A percentile compares a stretch with the other conserved stretches of the same genome.
phyloP scores from a whole-genome alignment of 2,888 invertebrate genomes.

The Drosophila birchii region DNA sequence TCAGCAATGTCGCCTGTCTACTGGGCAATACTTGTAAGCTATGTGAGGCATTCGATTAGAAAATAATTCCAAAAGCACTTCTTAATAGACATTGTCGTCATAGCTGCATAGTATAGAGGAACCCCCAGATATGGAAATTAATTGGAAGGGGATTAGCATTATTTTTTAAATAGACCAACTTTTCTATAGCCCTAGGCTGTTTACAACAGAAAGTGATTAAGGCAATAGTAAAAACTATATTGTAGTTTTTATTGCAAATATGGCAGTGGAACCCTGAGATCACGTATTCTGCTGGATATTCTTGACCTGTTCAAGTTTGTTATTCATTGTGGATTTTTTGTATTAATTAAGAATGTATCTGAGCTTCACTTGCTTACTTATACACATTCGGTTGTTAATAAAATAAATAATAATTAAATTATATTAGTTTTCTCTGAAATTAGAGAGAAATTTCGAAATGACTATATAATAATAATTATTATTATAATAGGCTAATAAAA shows the following conservation, averaged over 20 bases:
- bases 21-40: constrained; percentile 30
- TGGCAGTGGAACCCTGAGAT: neutral
- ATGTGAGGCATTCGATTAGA: constrained; percentile 14
- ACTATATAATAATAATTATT: neutral
- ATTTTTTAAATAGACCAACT: constrained; percentile 12
- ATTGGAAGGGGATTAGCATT: constrained; percentile 19
- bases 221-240: constrained; percentile 9
- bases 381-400: neutral
- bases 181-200: constrained; percentile 27
- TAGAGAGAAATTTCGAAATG: no score
- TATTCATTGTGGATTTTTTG: neutral
- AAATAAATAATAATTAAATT: neutral
- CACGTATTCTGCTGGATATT: constrained; percentile 12
- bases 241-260: constrained; percentile 7
- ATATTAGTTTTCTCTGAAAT: neutral
- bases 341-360: neutral
- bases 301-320: constrained; percentile 21
- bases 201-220: constrained; percentile 23
- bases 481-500: neutral
- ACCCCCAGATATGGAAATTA: constrained; percentile 29
- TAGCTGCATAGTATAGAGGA: constrained; percentile 13
- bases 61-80: constrained; percentile 21
- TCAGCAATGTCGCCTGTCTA: constrained; percentile 12
- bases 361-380: neutral
- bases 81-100: constrained; percentile 22